Conservation (phyloP, 1,140 invertebrate species). For the Bicyclus anynana region DNA sequence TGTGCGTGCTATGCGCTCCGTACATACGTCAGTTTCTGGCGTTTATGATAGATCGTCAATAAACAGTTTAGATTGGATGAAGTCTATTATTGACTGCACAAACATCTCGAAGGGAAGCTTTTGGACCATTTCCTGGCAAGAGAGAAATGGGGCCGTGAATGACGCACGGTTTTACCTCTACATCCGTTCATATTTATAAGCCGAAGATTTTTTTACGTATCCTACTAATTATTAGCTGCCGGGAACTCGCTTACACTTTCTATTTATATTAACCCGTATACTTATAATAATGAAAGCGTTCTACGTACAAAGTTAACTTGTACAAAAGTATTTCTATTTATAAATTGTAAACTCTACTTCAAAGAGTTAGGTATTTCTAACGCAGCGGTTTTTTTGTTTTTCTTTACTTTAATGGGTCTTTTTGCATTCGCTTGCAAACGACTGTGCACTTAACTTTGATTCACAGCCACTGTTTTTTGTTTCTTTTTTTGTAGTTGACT, state of each 20-base stretch:
- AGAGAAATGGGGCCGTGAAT: constrained; percentile 64
- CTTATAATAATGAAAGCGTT: neutral
- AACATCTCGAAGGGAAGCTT: constrained; percentile 69
- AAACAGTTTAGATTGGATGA: constrained; percentile 50
- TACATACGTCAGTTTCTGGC: constrained; percentile 21
- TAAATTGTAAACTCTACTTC: too few species aligned
- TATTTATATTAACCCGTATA: constrained; percentile 12
- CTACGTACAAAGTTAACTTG: too few species aligned
- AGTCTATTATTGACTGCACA: constrained; percentile 71
- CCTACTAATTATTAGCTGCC: constrained; percentile 35
- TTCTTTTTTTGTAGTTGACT: too few species aligned
- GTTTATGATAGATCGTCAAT: constrained; percentile 41
- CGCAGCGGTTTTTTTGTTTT: too few species aligned
- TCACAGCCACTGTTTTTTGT: too few species aligned
- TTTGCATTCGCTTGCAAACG: too few species aligned
- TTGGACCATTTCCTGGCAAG: constrained; percentile 65
- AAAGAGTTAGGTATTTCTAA: too few species aligned
- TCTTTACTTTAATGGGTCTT: too few species aligned
- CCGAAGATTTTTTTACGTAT: constrained; percentile 42
- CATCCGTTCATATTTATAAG: constrained; percentile 60
- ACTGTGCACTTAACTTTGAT: too few species aligned
- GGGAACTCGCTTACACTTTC: constrained; percentile 19
- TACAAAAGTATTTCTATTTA: too few species aligned
- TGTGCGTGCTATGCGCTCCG: constrained; percentile 5
- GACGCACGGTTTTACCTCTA: constrained; percentile 65